phyloP scores from a whole-genome alignment of 1,140 invertebrate genomes.

The Coenobita brevimanus region DNA sequence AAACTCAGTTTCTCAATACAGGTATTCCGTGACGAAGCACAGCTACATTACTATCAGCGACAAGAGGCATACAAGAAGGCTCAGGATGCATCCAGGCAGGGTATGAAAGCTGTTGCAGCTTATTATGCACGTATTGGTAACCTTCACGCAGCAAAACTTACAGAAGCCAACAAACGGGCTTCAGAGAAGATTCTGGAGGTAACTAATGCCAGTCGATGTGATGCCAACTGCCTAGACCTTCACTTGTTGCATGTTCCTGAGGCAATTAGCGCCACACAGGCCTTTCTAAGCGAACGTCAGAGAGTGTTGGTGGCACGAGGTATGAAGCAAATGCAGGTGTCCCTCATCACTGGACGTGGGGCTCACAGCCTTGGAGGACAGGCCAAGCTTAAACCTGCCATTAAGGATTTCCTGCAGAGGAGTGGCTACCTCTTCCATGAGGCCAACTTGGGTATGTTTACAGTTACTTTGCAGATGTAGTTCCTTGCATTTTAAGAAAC shows the following conservation, averaged over 20 bases:
- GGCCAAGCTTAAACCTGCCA: slow-evolving; percentile 45
- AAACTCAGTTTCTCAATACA: neutral
- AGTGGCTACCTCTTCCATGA: slow-evolving; percentile 41
- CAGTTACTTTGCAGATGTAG: slow-evolving; percentile 12
- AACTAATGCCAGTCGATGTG: slow-evolving; percentile 38
- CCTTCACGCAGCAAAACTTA: slow-evolving; percentile 31
- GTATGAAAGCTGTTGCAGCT: slow-evolving; percentile 55
- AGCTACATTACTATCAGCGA: slow-evolving; percentile 46
- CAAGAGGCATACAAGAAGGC: slow-evolving; percentile 53
- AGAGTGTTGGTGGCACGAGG: slow-evolving; percentile 27
- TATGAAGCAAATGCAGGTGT: slow-evolving; percentile 39
- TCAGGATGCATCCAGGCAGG: slow-evolving; percentile 42
- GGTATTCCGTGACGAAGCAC: slow-evolving; percentile 53
- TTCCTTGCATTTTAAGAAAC: too few relatives aligned
- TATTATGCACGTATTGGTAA: slow-evolving; percentile 57
- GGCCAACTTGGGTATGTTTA: slow-evolving; percentile 52
- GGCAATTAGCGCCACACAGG: slow-evolving; percentile 46
- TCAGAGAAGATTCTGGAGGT: slow-evolving; percentile 56
- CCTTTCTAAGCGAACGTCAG: slow-evolving; percentile 42
- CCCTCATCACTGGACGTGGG: slow-evolving; percentile 52
- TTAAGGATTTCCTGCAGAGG: slow-evolving; percentile 42
- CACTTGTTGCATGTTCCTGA: slow-evolving; percentile 56
- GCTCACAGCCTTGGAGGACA: slow-evolving; percentile 49
- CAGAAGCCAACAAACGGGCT: slow-evolving; percentile 54
- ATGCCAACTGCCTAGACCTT: slow-evolving; percentile 52